Evolutionary conservation across 2,797 vertebrate species (phyloP), one percentile per base, ranked within the genome.

Genomic region (Galaxias olidus): DNA sequence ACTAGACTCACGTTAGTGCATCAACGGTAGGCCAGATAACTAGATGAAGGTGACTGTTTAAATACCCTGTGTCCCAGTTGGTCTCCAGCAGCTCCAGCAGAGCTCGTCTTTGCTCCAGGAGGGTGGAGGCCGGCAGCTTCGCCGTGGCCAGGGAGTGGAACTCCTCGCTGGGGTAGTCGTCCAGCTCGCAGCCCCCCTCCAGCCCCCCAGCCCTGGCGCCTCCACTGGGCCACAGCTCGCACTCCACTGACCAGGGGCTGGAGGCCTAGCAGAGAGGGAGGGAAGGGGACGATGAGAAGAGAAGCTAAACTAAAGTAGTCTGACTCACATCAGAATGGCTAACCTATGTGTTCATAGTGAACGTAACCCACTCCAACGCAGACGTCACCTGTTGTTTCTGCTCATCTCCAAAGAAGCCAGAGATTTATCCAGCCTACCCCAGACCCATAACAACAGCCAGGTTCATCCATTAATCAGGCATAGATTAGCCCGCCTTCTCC

Each of bases 31-130:
- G 30, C 30, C 30, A 40, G 41, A 12, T 15, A 41, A 12, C 7
- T 13, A 45, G 46, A 10, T 40, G 12, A 41, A 5, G 40, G n/a
- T 14, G n/a, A 12, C 17, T 51, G 50, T 41, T 19, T 59, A 30
- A 63, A 76, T 90, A 94, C 93, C 92, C 92, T 1, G 87, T 83
- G 52, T 91, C 85, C 93, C 93, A 94, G 87, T 94, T 91, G 46
- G 67, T 59, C 5, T 83, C 80, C 80, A 94, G 81, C 60, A 93
- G 83, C 62, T 73, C 68, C 72, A 93, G 77, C 60, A 94, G 76
- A 43, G 81, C 66, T 45, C 4, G 44, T 62, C 91, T 90, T 82
- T 93, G 93, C 72, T 82, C 75, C 66, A 84, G 74, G 64, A 92
- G 89, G 64, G 50, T 4, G 8, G 76, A 5, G 41, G 52, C 67